Percentiles rank a stretch among this genome's conserved stretches.
phyloP scores from a whole-genome alignment of 2,888 invertebrate species.

The Electrophaes corylata region DNA sequence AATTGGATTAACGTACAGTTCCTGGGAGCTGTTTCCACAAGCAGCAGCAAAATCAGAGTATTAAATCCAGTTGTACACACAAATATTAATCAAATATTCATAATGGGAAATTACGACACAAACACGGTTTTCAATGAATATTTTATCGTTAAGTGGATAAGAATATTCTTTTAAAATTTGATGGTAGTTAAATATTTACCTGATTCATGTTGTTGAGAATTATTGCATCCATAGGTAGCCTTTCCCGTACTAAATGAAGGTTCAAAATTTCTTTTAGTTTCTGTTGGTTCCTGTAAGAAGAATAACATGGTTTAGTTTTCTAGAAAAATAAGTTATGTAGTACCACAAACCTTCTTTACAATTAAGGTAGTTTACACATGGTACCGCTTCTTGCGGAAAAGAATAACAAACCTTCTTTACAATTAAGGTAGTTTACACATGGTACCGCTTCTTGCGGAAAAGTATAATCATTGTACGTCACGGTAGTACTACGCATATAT shows the following conservation, averaged over 20 bases:
- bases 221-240: constrained; percentile 90
- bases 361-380: too few relatives aligned
- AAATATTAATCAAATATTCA: constrained; percentile 49
- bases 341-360: too few relatives aligned
- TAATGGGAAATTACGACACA: constrained; percentile 40
- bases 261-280: constrained; percentile 90
- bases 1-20: constrained; percentile 69
- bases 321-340: too few relatives aligned
- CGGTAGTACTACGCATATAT: too few relatives aligned
- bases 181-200: constrained; percentile 69
- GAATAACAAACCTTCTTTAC: too few relatives aligned
- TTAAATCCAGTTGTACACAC: constrained; percentile 56
- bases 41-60: constrained; percentile 65
- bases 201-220: constrained; percentile 88
- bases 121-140: constrained; percentile 40
- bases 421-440: too few relatives aligned
- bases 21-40: constrained; percentile 71
- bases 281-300: constrained; percentile 83
- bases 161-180: constrained; percentile 30
- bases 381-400: too few relatives aligned
- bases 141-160: constrained; percentile 34
- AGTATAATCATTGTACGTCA: too few relatives aligned
- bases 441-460: too few relatives aligned
- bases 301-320: neutral
- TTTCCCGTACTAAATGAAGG: constrained; percentile 91